A percentile compares a stretch with the other conserved stretches of the same genome.
phyloP scores from a whole-genome alignment of 2,113 vertebrate genomes.

The Limanda limanda region DNA sequence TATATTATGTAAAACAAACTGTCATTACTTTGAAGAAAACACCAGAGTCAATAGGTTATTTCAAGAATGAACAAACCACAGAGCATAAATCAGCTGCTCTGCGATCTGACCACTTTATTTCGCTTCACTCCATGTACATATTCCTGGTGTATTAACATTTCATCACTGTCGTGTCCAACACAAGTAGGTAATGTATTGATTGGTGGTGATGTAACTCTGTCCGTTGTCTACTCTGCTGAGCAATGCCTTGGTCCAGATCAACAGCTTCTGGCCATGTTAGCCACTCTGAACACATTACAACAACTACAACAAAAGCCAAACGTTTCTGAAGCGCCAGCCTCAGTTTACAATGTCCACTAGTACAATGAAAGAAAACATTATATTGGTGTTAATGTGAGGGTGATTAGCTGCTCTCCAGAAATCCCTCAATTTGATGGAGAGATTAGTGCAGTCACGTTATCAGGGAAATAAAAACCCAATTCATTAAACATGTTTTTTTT shows the following conservation, averaged over 20 bases:
- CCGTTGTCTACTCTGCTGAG: background rate
- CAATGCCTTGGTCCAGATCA: background rate
- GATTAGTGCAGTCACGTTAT: too few species aligned
- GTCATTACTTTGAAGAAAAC: slow-evolving; percentile 7
- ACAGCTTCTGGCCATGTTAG: background rate
- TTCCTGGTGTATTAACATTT: slow-evolving; percentile 11
- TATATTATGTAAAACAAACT: slow-evolving; percentile 40
- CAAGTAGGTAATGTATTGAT: slow-evolving; percentile 10
- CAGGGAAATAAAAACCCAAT: too few species aligned
- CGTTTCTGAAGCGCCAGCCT: too few species aligned
- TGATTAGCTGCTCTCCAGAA: too few species aligned
- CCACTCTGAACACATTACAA: background rate
- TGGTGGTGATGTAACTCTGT: slow-evolving; percentile 1
- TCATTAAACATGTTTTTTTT: too few species aligned
- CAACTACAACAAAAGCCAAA: background rate
- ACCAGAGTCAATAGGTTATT: slow-evolving; percentile 8
- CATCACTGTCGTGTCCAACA: background rate
- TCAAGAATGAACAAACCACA: slow-evolving; percentile 32
- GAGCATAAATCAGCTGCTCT: slow-evolving; percentile 17
- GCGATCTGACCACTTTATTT: background rate
- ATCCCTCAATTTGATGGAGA: too few species aligned
- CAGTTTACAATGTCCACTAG: too few species aligned
- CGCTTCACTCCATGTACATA: background rate
- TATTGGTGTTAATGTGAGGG: too few species aligned
- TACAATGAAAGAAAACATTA: too few species aligned